Conservation (phyloP, 2,888 invertebrate species). For the Metopia argyrocephala region DNA sequence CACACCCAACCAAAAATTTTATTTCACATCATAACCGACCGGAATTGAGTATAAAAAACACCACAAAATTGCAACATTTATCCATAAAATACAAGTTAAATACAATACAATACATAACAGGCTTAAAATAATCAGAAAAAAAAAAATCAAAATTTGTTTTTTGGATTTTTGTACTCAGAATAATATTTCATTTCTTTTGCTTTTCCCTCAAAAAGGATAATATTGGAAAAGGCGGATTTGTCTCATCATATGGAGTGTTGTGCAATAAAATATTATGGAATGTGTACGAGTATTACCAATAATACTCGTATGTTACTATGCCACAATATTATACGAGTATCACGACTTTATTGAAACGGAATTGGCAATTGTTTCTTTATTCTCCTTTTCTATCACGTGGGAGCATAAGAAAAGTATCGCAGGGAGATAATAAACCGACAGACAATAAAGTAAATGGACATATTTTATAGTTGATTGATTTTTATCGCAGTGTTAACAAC, state of each 20-base stretch:
- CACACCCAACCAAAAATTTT: constrained; percentile 59
- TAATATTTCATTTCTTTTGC: not conserved
- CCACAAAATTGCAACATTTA: constrained; percentile 64
- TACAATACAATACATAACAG: constrained; percentile 47
- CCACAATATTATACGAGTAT: no score
- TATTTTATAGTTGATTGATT: constrained; percentile 72
- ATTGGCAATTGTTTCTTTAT: constrained; percentile 41
- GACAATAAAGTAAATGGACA: constrained; percentile 64
- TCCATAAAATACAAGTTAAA: constrained; percentile 54
- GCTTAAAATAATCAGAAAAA: not conserved
- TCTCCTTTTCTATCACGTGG: not conserved
- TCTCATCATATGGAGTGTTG: not conserved
- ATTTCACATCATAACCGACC: constrained; percentile 49
- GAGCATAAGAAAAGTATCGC: constrained; percentile 20
- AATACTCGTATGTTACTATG: no score
- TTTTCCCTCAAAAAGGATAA: not conserved
- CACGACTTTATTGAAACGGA: constrained; percentile 28
- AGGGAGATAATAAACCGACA: constrained; percentile 58
- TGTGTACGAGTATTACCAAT: no score
- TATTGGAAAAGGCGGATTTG: not conserved
- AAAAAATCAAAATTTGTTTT: constrained; percentile 13
- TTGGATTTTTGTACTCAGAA: constrained; percentile 8
- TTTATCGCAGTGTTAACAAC: constrained; percentile 67
- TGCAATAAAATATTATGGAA: constrained; percentile 30
- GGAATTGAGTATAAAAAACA: constrained; percentile 56